These are phyloP conservation scores for Ptilorrhoa leucosticta DNA, from an alignment of 2,113 vertebrate species.

Conservation along the genomic window DNA sequence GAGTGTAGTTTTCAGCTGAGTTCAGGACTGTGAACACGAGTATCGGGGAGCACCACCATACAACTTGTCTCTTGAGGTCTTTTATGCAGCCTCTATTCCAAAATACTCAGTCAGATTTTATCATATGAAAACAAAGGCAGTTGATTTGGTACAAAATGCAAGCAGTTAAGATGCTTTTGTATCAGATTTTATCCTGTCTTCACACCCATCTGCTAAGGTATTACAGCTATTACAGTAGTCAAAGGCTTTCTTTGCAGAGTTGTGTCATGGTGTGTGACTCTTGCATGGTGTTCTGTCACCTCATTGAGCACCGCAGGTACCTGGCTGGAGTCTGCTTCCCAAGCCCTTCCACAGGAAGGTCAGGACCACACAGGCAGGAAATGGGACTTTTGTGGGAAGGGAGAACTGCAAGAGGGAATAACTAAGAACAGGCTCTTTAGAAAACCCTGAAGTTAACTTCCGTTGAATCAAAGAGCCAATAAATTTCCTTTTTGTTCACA, in stretches of 20 bases:
- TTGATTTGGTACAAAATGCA: neutral
- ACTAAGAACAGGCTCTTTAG: neutral
- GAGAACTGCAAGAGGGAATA: neutral
- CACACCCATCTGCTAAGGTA: neutral
- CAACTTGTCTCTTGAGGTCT: neutral
- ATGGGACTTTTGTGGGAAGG: neutral
- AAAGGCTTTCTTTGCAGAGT: neutral
- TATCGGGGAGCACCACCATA: neutral
- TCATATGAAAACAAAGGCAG: neutral
- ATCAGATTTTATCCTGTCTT: neutral
- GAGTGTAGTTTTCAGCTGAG: neutral
- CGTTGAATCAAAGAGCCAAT: neutral
- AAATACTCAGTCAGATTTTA: neutral
- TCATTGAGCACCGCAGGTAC: accelerated
- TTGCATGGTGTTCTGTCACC: neutral
- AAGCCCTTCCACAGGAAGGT: neutral
- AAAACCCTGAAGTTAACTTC: neutral
- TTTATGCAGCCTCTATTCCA: neutral
- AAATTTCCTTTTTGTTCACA: neutral
- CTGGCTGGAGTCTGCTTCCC: neutral
- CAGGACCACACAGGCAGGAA: neutral
- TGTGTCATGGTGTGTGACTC: neutral
- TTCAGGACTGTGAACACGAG: neutral
- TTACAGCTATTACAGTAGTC: neutral
- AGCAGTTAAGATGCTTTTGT: neutral